phyloP scores from a whole-genome alignment of 2,888 invertebrate genomes.

The Pomacea canaliculata region DNA sequence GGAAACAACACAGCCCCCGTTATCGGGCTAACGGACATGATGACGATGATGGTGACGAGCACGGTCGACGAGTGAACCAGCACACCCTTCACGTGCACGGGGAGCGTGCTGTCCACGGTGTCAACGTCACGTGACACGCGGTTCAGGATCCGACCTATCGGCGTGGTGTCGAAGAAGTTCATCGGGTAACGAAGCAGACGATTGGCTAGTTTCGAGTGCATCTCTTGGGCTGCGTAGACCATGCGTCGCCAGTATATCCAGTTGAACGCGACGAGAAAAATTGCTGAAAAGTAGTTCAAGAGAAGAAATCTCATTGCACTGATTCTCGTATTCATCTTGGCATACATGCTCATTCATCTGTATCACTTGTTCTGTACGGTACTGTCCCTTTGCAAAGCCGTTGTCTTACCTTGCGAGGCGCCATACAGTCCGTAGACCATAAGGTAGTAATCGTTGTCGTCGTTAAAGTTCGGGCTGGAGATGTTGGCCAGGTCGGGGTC shows the following conservation, averaged over 20 bases:
- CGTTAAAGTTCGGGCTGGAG: conserved; percentile 38
- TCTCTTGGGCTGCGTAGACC: conserved; percentile 24
- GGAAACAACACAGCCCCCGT: conserved; percentile 43
- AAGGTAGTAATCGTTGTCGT: conserved; percentile 64
- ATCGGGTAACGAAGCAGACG: conserved; percentile 37
- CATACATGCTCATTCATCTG: too few relatives aligned
- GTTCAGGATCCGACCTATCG: conserved; percentile 51
- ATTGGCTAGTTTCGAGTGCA: conserved; percentile 27
- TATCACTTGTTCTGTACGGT: too few relatives aligned
- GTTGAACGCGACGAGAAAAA: conserved; percentile 21
- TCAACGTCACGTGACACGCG: conserved; percentile 53
- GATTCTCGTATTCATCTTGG: neutral
- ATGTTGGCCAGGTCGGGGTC: conserved; percentile 47
- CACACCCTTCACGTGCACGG: conserved; percentile 23
- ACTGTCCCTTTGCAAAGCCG: too few relatives aligned
- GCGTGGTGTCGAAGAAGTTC: conserved; percentile 55
- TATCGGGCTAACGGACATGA: conserved; percentile 43
- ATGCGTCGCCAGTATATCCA: conserved; percentile 31
- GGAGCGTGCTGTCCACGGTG: conserved; percentile 30
- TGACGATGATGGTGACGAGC: conserved; percentile 37
- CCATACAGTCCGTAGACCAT: conserved; percentile 70
- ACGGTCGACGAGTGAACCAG: conserved; percentile 12
- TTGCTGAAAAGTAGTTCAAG: conserved; percentile 22
- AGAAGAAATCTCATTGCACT: neutral
- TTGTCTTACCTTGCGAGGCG: conserved; percentile 53